Evolutionary conservation across 2,797 vertebrate genomes (phyloP).

Genomic region (Alcedo quadribrachys): DNA sequence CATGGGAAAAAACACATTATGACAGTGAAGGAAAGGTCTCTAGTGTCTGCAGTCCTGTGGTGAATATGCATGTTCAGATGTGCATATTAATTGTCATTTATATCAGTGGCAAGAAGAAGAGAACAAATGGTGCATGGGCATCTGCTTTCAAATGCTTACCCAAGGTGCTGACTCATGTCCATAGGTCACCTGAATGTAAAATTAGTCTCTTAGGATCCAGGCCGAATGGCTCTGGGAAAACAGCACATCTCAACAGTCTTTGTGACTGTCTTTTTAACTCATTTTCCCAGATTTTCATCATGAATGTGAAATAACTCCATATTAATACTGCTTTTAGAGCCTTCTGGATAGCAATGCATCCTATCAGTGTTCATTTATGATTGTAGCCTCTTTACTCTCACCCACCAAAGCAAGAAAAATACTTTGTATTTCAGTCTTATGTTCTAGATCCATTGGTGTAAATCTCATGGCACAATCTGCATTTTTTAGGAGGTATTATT

Average conservation of each 20-base stretch:
- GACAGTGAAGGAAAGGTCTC: constrained; percentile 60
- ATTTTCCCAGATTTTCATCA: background rate
- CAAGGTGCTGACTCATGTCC: background rate
- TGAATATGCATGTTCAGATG: constrained; percentile 59
- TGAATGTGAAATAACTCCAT: background rate
- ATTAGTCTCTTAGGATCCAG: constrained; percentile 31
- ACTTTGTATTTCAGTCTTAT: background rate
- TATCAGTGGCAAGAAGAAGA: constrained; percentile 37
- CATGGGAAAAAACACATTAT: constrained; percentile 63
- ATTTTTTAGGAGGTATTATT: background rate
- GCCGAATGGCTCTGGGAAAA: constrained; percentile 8
- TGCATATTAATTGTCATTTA: constrained; percentile 66
- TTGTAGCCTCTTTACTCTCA: background rate
- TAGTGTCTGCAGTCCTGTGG: constrained; percentile 52
- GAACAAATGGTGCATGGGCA: constrained; percentile 51
- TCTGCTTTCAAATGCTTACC: constrained; percentile 48
- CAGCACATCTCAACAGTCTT: background rate
- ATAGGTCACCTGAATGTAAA: constrained; percentile 49
- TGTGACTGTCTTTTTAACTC: background rate
- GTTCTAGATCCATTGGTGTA: background rate
- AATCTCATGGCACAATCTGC: background rate
- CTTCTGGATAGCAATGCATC: background rate
- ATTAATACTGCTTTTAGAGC: background rate
- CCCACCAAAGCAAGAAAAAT: background rate
- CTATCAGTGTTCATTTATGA: background rate